Conservation (phyloP, 2,888 invertebrate genomes). For the Drosophila ustulata region DNA sequence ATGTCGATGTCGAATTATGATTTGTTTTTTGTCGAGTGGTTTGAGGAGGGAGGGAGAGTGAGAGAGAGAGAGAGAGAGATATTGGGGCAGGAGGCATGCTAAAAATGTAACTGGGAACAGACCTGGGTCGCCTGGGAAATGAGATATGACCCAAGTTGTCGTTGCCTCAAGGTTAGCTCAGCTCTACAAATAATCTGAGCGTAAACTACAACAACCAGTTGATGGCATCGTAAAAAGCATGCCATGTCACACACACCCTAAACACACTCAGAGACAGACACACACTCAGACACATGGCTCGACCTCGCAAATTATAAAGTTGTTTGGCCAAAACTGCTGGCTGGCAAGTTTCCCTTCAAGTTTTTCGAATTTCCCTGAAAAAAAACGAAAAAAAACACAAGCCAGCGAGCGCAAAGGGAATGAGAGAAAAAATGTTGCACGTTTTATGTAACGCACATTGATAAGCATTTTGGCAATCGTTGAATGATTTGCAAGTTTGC, state of each 20-base stretch:
- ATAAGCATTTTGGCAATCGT: slow-evolving; percentile 78
- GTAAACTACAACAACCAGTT: slow-evolving; percentile 75
- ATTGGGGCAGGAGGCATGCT: neutral
- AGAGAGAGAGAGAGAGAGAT: neutral
- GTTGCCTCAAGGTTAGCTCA: slow-evolving; percentile 47
- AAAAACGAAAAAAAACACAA: slow-evolving; percentile 8
- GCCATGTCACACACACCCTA: slow-evolving; percentile 20
- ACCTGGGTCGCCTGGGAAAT: slow-evolving; percentile 52
- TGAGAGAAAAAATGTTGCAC: slow-evolving; percentile 57
- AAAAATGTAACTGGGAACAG: neutral
- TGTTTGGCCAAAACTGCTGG: slow-evolving; percentile 75
- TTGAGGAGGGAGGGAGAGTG: neutral
- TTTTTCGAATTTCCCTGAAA: slow-evolving; percentile 33
- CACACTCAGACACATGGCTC: slow-evolving; percentile 51
- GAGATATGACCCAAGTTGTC: slow-evolving; percentile 50
- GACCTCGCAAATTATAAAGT: slow-evolving; percentile 74
- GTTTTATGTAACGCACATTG: slow-evolving; percentile 75
- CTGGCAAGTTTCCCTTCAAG: slow-evolving; percentile 68
- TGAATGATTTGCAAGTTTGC: slow-evolving; percentile 79
- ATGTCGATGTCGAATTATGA: slow-evolving; percentile 80
- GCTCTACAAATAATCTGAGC: slow-evolving; percentile 50
- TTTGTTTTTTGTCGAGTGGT: slow-evolving; percentile 71
- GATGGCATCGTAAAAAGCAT: slow-evolving; percentile 72
- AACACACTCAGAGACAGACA: slow-evolving; percentile 13
- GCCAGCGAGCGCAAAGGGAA: neutral